A percentile compares a stretch with the other conserved stretches of the same genome.
Evolutionary conservation across 2,888 invertebrate genomes (phyloP).

Genomic region (Xestoiulus laeticollis): DNA sequence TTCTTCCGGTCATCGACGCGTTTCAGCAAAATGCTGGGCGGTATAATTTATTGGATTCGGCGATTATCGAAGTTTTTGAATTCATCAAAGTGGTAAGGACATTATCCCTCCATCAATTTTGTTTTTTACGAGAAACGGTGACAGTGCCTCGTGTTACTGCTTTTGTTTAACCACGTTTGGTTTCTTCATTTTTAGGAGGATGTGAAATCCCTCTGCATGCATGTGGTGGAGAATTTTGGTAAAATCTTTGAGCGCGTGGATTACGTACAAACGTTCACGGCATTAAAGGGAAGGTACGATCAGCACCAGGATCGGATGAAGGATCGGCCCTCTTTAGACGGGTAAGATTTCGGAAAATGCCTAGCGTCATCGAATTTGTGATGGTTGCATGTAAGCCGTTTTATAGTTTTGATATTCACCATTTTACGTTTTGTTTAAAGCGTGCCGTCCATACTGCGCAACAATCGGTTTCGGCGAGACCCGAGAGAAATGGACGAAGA

Average conservation of each 20-base stretch:
- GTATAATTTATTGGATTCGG: constrained; percentile 98
- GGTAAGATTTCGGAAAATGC: constrained; percentile 65
- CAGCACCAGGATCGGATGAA: constrained; percentile 91
- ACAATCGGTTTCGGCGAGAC: constrained; percentile 84
- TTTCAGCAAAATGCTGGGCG: constrained; percentile 96
- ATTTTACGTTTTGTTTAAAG: constrained; percentile 64
- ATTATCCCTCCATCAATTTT: neutral
- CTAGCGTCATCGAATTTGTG: neutral
- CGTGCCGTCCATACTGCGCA: constrained; percentile 82
- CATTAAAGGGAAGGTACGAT: constrained; percentile 86
- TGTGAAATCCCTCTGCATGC: constrained; percentile 85
- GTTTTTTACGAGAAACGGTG: too few relatives aligned
- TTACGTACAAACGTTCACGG: constrained; percentile 98
- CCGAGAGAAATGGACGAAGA: constrained; percentile 95
- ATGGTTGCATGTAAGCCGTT: neutral
- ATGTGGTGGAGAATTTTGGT: constrained; percentile 96
- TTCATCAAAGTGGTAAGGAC: constrained; percentile 84
- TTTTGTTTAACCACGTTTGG: too few relatives aligned
- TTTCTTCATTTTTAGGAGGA: constrained; percentile 83
- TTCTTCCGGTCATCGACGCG: constrained; percentile 95
- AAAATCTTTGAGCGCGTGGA: constrained; percentile 92
- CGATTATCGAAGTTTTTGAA: constrained; percentile 99
- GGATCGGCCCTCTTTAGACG: constrained; percentile 78
- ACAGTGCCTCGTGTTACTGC: too few relatives aligned
- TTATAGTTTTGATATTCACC: neutral